Evolutionary conservation across 2,797 vertebrate genomes (phyloP).

Genomic region (Lepilemur ruficaudatus): DNA sequence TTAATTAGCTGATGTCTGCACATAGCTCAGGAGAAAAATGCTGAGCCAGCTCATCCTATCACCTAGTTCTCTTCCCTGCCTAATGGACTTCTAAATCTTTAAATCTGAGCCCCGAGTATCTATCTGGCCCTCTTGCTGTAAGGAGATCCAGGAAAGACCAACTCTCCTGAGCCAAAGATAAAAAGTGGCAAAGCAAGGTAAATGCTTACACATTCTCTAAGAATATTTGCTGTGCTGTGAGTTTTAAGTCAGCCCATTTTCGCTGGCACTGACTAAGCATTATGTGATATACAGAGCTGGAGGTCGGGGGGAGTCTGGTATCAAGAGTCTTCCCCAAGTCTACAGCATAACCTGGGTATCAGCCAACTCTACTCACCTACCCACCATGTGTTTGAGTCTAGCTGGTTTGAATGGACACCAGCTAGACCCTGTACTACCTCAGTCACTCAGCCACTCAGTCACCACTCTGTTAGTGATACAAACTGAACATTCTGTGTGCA

Average conservation of each 20-base stretch:
- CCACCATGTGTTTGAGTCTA: background rate
- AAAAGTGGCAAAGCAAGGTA: background rate
- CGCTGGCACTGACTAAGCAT: background rate
- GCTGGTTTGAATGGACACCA: background rate
- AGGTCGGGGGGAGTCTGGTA: background rate
- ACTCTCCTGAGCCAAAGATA: conserved; percentile 1
- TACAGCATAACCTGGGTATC: background rate
- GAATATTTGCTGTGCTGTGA: conserved; percentile 16
- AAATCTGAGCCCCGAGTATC: conserved; percentile 23
- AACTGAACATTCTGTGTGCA: background rate
- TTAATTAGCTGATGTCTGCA: conserved; percentile 61
- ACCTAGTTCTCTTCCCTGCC: conserved; percentile 34
- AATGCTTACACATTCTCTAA: background rate
- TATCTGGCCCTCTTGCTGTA: background rate
- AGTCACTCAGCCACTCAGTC: background rate
- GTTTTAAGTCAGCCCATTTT: background rate
- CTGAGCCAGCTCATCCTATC: background rate
- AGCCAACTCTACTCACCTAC: background rate
- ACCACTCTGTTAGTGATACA: background rate
- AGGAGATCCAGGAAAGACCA: conserved; percentile 15
- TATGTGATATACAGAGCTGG: background rate
- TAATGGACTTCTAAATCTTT: conserved; percentile 64
- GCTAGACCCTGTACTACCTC: background rate
- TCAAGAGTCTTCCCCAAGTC: background rate
- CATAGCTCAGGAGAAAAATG: conserved; percentile 18